Evolutionary conservation across 2,888 invertebrate species (phyloP).

Genomic region (Anoplius nigerrimus): DNA sequence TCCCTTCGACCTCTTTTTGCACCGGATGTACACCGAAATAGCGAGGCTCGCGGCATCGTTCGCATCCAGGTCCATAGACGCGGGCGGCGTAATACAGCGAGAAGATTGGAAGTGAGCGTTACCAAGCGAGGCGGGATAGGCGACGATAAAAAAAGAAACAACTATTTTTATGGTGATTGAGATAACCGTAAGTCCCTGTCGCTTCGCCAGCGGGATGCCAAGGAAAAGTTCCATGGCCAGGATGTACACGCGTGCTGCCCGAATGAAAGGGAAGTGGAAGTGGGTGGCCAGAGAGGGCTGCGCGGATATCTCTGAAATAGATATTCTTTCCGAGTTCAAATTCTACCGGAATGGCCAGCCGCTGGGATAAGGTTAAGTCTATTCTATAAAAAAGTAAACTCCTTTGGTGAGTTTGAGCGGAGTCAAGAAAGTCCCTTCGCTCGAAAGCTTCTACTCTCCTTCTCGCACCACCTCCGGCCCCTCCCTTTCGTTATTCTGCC

Average conservation of each 20-base stretch:
- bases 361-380: slow-evolving; percentile 43
- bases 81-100: slow-evolving; percentile 3
- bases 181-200: slow-evolving; percentile 35
- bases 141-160: slow-evolving; percentile 21
- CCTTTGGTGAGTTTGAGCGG: slow-evolving; percentile 20
- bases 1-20: no score
- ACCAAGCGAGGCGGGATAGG: slow-evolving; percentile 2
- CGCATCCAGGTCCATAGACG: neutral
- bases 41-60: neutral
- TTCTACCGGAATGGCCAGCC: slow-evolving; percentile 38
- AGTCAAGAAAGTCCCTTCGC: slow-evolving; percentile 14
- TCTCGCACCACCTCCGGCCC: neutral
- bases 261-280: neutral
- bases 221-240: slow-evolving; percentile 24
- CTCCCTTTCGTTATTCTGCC: neutral
- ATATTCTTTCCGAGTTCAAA: slow-evolving; percentile 44
- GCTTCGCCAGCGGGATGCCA: slow-evolving; percentile 13
- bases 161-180: slow-evolving; percentile 40
- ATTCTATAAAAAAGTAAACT: slow-evolving; percentile 47
- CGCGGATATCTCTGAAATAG: slow-evolving; percentile 38
- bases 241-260: slow-evolving; percentile 8
- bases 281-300: slow-evolving; percentile 8
- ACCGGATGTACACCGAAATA: slow-evolving; percentile 6
- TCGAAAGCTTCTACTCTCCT: neutral
- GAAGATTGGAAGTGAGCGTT: neutral